These are phyloP conservation scores for Drosophila mettleri DNA, from an alignment of 2,888 invertebrate species.

Conservation along the genomic window DNA sequence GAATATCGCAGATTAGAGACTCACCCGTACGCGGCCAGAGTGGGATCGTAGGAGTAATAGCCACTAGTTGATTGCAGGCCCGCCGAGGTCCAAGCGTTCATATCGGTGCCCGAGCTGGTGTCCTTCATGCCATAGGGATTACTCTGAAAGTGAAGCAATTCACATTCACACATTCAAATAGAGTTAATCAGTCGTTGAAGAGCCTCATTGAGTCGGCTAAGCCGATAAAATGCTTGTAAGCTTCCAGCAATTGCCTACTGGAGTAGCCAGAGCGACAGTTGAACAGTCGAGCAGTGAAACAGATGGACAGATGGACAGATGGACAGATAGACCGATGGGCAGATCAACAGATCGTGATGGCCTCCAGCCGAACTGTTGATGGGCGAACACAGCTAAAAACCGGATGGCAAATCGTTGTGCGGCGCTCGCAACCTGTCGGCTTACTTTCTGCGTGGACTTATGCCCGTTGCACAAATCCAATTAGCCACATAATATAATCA, in stretches of 20 bases:
- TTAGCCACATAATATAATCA: slow-evolving; percentile 50
- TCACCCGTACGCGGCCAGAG: slow-evolving; percentile 95
- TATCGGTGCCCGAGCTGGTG: slow-evolving; percentile 92
- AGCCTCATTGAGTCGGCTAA: slow-evolving; percentile 25
- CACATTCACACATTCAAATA: slow-evolving; percentile 11
- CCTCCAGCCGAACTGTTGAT: slow-evolving; percentile 8
- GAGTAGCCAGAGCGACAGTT: slow-evolving; percentile 28
- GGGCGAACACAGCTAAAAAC: slow-evolving; percentile 23
- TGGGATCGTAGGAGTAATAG: slow-evolving; percentile 97
- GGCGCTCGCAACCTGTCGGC: slow-evolving; percentile 57
- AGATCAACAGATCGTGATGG: slow-evolving; percentile 27
- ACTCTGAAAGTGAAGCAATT: slow-evolving; percentile 87
- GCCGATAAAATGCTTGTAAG: slow-evolving; percentile 59
- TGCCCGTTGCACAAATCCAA: slow-evolving; percentile 71
- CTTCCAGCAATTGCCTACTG: slow-evolving; percentile 42
- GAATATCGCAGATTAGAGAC: slow-evolving; percentile 83
- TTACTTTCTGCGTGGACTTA: slow-evolving; percentile 66
- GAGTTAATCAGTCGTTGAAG: slow-evolving; percentile 14
- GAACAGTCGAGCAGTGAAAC: slow-evolving; percentile 8
- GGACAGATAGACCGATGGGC: slow-evolving; percentile 9
- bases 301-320: slow-evolving; percentile 2
- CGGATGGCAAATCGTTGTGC: slow-evolving; percentile 28
- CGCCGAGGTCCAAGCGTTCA: slow-evolving; percentile 96
- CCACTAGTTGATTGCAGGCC: slow-evolving; percentile 95
- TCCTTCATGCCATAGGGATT: slow-evolving; percentile 96